Evolutionary conservation across 2,888 invertebrate species (phyloP), one percentile per base, ranked within the genome.

Genomic region (Synanthedon tipuliformis): DNA sequence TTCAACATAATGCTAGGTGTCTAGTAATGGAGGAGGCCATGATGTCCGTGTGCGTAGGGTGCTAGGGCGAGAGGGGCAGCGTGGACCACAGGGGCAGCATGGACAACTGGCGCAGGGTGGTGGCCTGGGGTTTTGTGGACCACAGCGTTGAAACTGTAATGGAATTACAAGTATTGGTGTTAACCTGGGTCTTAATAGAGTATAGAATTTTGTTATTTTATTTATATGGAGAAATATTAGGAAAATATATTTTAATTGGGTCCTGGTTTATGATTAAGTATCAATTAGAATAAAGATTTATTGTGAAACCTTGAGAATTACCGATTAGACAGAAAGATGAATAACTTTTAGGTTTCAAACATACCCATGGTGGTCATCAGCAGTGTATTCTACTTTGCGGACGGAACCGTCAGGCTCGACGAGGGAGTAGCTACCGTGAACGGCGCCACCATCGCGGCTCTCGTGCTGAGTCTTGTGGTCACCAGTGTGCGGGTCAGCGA

Each of bases 381-480:
- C 90, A 73, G 88, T 89, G 82, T 90, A 90, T 61, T 89, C 89
- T 61, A 90, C 90, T 65, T 89, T 90, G 74, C 90, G 88, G 57
- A 90, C 81, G 66, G 90, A 90, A 70, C 90, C 90, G 64, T 89
- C 90, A 54, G 90, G 89, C 65, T 90, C 90, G 53, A 90, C 89
- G 51, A 90, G 83, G 51, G 89, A 90, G 83, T 92, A 92, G 75
- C 90, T 89, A 56, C 92, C 92, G 66, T 90, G 89, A 50, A 92
- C 92, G 60, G 89, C 88, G 62, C 91, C 89, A 57, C 92, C 92
- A 71, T 90, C 89, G 63, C 88, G 86, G 76, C 86, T 84, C 79
- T 90, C 90, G 61, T 88, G 82, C 70, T 90, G 90, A 68, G 85
- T 80, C 81, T 90, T 90, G 78, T 89, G 89, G 80, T 90, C 90